Evolutionary conservation across 2,888 invertebrate species (phyloP), one percentile per base, ranked within the genome.

Genomic region (Blomia tropicalis): DNA sequence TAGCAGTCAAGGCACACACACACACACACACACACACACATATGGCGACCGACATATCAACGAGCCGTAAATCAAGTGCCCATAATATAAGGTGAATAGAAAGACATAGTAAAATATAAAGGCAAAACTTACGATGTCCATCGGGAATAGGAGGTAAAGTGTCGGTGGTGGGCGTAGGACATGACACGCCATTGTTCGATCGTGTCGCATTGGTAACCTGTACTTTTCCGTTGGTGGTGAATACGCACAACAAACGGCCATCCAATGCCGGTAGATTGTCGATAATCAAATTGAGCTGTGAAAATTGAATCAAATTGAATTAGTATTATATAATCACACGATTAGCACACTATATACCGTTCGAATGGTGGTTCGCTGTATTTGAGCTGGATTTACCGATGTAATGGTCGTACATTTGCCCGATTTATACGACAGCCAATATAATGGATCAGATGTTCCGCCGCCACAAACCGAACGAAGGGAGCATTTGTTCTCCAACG

Each of bases 321-420:
- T n/a, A n/a, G n/a, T n/a, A n/a, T n/a, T n/a, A n/a, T n/a, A n/a
- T n/a, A n/a, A n/a, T n/a, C n/a, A n/a, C n/a, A n/a, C n/a, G n/a
- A n/a, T n/a, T n/a, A n/a, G n/a, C n/a, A n/a, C n/a, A n/a, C n/a
- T n/a, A 70, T 73, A 73, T 76, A 81, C 80, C 69, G 90, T 91
- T 74, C 89, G 79, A 56, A 90, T 89, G 30, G 90, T 91, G 53
- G 91, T 91, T 72, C 89, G 81, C 78, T 93, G 92, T 69, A 93
- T 78, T 74, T 88, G 85, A 75, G 85, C 83, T 25, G 93, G 93
- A 67, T 84, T 83, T 63, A 95, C 92, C 71, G 83, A 83, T 29
- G 90, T 89, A 70, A 95, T 93, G 64, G 88, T 88, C 22, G 93
- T 92, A 75, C 95, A 95, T 71, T 90, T 83, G n/a, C 90, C 89